Evolutionary conservation across 1,140 invertebrate species (phyloP), one percentile per base, ranked within the genome.

Genomic region (Drosophila ironensis): DNA sequence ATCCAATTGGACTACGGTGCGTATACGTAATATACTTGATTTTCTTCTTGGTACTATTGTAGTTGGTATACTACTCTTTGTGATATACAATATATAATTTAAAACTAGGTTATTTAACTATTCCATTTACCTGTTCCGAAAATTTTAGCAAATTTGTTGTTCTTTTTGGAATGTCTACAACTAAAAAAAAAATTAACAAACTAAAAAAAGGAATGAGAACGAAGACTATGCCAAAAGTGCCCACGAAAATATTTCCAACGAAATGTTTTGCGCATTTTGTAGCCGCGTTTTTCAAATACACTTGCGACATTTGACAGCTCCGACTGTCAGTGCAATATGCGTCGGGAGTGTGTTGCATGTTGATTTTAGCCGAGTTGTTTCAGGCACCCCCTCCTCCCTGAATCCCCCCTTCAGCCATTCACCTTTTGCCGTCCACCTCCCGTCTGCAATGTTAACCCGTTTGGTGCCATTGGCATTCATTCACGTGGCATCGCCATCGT

Each of bases 281-380:
- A 71, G 76, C 50, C 63, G 54, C 78, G 63, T 82, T 82, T 82
- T 77, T 82, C 73, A 82, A 84, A 82, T 84, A 81, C 61, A 73
- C 78, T 82, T 78, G 64, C 80, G 74, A 78, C 78, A 84, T 84
- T 78, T 82, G 78, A 86, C 78, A 82, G 78, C 63, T 84, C 53
- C 53, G 59, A 70, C 64, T 78, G 78, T 78, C 73, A 63, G 75
- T 74, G 45, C 54, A 61, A 71, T 71, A 46, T 70, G 52, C 38
- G 35, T 28, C 27, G 16, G 50, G 22, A 7, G 5, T 40, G 17
- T 38, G 27, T 41, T 41, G 61, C 64, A 84, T 82, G 78, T 82
- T 82, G 72, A 82, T 82, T 82, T 35, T 81, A 76, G 64, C 16
- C 41, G 44, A 68, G 77, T 59, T 72, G 60, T 68, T 78, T 52